Conservation (phyloP, 2,888 invertebrate genomes). For the Lamellibrachia satsuma region DNA sequence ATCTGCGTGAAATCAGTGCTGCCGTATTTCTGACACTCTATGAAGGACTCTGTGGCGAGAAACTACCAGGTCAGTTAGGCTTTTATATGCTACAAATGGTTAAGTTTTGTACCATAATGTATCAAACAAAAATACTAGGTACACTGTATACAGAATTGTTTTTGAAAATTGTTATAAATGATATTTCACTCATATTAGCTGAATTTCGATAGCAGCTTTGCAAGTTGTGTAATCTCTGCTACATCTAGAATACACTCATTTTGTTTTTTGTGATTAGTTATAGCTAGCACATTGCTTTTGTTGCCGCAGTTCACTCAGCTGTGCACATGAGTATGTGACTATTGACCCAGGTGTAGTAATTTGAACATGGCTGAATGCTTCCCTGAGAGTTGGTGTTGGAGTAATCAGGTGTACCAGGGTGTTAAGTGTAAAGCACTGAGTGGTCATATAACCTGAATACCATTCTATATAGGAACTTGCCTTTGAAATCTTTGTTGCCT, state of each 20-base stretch:
- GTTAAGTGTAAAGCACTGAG: no score
- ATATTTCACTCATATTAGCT: not conserved
- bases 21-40: conserved; percentile 59
- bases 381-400: no score
- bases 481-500: no score
- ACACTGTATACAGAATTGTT: not conserved
- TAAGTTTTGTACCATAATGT: not conserved
- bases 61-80: conserved; percentile 40
- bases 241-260: not conserved
- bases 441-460: no score
- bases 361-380: no score
- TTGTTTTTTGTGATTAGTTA: not conserved
- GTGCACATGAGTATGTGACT: no score
- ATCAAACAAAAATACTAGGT: not conserved
- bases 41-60: conserved; percentile 62
- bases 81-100: not conserved
- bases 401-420: no score
- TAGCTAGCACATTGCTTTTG: no score
- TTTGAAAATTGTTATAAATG: not conserved
- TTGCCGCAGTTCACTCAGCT: no score
- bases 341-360: no score
- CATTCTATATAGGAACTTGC: no score
- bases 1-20: conserved; percentile 54
- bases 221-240: not conserved
- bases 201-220: not conserved